Evolutionary conservation across 2,113 vertebrate genomes (phyloP).

Genomic region (Ibidorhyncha struthersii): DNA sequence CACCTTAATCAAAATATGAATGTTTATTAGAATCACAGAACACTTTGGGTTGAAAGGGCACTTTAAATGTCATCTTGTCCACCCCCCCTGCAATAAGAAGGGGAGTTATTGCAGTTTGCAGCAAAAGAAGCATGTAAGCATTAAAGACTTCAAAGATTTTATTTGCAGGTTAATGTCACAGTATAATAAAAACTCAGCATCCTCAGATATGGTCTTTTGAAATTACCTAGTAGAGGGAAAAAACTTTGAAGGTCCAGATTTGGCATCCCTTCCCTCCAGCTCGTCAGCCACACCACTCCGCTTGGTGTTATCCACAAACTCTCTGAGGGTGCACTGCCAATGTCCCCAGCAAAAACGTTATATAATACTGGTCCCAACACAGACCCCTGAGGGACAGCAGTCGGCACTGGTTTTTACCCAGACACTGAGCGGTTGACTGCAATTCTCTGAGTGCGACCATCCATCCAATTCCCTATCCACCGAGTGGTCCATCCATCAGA

Average conservation of each 20-base stretch:
- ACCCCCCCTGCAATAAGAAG: not conserved
- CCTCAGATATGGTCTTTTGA: not conserved
- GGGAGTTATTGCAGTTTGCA: not conserved
- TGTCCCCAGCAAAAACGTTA: not conserved
- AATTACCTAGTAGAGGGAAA: not conserved
- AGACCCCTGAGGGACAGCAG: not conserved
- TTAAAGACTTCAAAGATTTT: not conserved
- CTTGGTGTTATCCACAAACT: not conserved
- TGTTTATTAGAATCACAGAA: not conserved
- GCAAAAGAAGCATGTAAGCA: not conserved
- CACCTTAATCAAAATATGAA: not conserved
- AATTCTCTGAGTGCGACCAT: not conserved
- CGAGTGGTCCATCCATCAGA: too few relatives aligned
- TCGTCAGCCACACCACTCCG: not conserved
- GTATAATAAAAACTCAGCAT: not conserved
- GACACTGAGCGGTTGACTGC: not conserved
- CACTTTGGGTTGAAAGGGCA: not conserved
- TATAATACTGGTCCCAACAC: too few relatives aligned
- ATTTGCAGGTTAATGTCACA: not conserved
- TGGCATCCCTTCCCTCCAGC: not conserved
- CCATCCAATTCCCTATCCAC: not conserved
- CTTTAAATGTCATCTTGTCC: not conserved
- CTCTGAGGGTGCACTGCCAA: not conserved
- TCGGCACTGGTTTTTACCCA: not conserved
- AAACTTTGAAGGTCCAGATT: not conserved